Conservation (phyloP, 2,113 vertebrate species). For the Boulengeromyrus knoepffleri region DNA sequence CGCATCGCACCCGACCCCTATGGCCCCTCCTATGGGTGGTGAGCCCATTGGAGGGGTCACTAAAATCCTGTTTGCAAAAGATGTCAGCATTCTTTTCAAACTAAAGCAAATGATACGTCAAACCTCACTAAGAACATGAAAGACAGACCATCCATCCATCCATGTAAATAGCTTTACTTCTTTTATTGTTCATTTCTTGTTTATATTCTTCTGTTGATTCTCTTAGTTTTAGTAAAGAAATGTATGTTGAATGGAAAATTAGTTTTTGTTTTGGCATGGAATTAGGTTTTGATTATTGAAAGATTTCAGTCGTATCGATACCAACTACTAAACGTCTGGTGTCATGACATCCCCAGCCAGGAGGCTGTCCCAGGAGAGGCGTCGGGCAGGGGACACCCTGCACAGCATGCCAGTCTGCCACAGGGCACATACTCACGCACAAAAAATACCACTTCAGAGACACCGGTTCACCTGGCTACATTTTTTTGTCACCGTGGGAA, state of each 20-base stretch:
- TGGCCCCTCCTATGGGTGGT: too few species aligned
- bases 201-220: neutral
- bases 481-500: neutral
- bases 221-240: neutral
- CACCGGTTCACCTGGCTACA: neutral
- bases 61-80: neutral
- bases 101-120: neutral
- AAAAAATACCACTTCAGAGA: neutral
- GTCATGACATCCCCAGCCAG: neutral
- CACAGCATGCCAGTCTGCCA: neutral
- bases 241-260: neutral
- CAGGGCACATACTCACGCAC: neutral
- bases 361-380: neutral
- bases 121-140: neutral
- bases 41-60: too few species aligned
- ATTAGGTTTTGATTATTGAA: neutral
- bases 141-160: neutral
- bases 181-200: neutral
- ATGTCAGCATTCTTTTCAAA: neutral
- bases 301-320: neutral
- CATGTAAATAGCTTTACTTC: neutral
- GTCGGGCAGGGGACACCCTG: neutral
- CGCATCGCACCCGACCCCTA: too few species aligned
- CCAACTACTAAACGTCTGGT: neutral
- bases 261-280: neutral